These are phyloP conservation scores for Redunca redunca DNA, from an alignment of 2,113 vertebrate species.

Conservation along the genomic window DNA sequence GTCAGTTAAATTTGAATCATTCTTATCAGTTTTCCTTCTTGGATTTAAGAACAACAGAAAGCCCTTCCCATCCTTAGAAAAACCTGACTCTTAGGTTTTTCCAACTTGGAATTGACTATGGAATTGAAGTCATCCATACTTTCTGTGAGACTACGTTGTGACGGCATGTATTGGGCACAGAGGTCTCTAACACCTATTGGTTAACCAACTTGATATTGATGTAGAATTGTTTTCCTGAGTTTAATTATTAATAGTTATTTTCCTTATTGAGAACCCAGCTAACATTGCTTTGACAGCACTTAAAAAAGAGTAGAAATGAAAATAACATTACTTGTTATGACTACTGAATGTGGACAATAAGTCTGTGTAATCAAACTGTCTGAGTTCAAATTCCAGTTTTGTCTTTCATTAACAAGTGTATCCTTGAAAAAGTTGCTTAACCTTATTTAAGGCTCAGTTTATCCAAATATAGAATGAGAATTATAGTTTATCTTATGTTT, in stretches of 20 bases:
- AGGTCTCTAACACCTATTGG: neutral
- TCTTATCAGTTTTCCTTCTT: neutral
- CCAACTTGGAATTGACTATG: neutral
- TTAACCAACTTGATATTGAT: neutral
- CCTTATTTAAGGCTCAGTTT: neutral
- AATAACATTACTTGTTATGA: neutral
- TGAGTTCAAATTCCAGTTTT: neutral
- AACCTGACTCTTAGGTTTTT: neutral
- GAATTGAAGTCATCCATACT: neutral
- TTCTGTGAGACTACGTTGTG: neutral
- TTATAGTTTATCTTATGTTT: neutral
- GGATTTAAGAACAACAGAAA: neutral
- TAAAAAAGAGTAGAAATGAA: neutral
- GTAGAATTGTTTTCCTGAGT: neutral
- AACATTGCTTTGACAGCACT: neutral
- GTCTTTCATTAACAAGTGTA: neutral
- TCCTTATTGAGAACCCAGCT: neutral
- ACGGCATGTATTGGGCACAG: neutral
- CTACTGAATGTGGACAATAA: neutral
- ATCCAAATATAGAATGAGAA: neutral
- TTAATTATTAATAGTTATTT: neutral
- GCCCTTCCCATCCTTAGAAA: neutral
- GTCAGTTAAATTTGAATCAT: neutral
- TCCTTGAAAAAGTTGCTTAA: neutral
- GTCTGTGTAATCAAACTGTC: neutral